Percentiles rank a stretch among this genome's conserved stretches.
Conservation (phyloP, 2,888 invertebrate genomes). For the Corbicula japonica region DNA sequence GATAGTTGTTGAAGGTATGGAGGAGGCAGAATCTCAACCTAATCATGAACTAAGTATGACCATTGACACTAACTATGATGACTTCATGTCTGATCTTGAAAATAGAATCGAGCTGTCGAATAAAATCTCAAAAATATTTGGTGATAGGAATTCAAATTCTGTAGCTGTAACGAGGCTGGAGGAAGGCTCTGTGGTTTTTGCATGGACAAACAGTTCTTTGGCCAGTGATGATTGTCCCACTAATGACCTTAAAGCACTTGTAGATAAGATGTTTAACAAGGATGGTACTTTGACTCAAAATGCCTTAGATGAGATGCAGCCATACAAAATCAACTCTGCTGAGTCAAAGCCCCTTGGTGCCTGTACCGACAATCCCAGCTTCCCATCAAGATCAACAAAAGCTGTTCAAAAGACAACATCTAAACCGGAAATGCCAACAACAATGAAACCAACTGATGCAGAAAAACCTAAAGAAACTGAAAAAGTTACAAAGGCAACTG, state of each 20-base stretch:
- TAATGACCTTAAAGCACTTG: constrained; percentile 91
- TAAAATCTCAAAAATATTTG: constrained; percentile 92
- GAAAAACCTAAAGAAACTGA: background rate
- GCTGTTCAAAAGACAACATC: background rate
- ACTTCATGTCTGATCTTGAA: constrained; percentile 91
- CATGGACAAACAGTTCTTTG: constrained; percentile 95
- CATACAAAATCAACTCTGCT: constrained; percentile 72
- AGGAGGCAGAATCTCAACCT: constrained; percentile 48
- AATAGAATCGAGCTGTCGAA: constrained; percentile 91
- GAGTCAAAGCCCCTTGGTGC: constrained; percentile 72
- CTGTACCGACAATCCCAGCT: constrained; percentile 86
- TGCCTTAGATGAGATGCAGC: constrained; percentile 75
- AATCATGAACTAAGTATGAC: constrained; percentile 83
- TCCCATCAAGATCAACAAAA: constrained; percentile 67
- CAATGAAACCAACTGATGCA: constrained; percentile 30
- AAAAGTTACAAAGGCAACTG: background rate
- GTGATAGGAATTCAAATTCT: constrained; percentile 90
- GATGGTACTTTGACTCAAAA: constrained; percentile 85
- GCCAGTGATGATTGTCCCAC: constrained; percentile 92
- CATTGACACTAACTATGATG: constrained; percentile 88
- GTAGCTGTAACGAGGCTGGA: constrained; percentile 92
- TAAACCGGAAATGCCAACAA: constrained; percentile 12
- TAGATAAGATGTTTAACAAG: constrained; percentile 85
- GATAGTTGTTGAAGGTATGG: constrained; percentile 53
- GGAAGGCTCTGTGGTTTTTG: constrained; percentile 87